Evolutionary conservation across 2,888 invertebrate species (phyloP), one percentile per base, ranked within the genome.

Genomic region (Zaprionus obscuricornis): DNA sequence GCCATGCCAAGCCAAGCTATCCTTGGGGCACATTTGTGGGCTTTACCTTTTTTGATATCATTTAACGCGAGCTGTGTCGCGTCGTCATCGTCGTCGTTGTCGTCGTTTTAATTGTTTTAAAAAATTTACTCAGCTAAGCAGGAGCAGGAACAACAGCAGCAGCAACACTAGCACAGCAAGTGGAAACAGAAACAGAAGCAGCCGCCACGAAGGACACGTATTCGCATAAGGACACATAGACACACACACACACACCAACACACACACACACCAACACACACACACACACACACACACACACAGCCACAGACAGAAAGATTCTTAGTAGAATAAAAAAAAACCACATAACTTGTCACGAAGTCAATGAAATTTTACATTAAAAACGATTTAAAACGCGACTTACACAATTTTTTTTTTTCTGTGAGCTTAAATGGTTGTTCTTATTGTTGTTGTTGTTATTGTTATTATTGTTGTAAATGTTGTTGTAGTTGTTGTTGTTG

Each of bases 21-120:
- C 33, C 43, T 49, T 39, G 18, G 5, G 36, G 36, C 17, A 7
- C 22, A 22, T 6, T 22, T 7, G 22, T 22, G 22, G 7, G 18
- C 4, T 10, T 16, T 46, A 29, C 2, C 36, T 42, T 29, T 43
- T 46, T 18, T 27, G 22, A 42, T 51, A 29, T 20, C 17, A 34
- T 54, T 57, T 16, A 33, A 39, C 37, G 42, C 49, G 18, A 13
- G n/a, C 1, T 24, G 36, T 56, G 31, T 40, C 26, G 22, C 27
- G 50, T 17, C 46, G 10, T 8, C n/a, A n/a, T 18, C 7, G 5
- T 22, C 7, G 22, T 22, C 16, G 6, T 5, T 3, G 3, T 29
- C 10, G 7, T 29, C 10, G 3, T 55, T 54, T 62, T 46, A 70
- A 74, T 59, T 75, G 62, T 59, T 73, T 74, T 56, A 50, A 57